Percentiles rank a stretch among this genome's conserved stretches.
phyloP scores from a whole-genome alignment of 2,888 invertebrate species.

The Eutolmus rufibarbis region DNA sequence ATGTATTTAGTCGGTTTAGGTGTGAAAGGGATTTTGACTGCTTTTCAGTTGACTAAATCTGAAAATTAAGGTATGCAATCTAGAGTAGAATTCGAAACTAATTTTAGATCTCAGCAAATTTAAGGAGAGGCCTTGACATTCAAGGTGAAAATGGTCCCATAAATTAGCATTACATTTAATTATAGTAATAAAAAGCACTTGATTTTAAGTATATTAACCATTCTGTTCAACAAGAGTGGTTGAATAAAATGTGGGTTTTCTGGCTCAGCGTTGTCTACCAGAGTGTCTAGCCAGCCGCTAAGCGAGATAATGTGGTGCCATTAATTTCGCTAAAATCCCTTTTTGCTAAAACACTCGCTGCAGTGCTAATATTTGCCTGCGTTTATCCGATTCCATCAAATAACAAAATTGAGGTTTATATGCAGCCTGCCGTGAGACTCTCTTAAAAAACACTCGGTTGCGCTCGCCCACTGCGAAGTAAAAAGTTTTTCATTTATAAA shows the following conservation, averaged over 20 bases:
- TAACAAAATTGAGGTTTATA: slow-evolving; percentile 36
- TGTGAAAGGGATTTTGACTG: neutral
- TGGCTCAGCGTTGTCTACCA: neutral
- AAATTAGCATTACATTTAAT: neutral
- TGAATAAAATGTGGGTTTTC: neutral
- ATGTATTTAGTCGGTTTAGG: neutral
- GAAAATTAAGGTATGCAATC: neutral
- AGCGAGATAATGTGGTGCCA: neutral
- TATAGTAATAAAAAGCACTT: neutral
- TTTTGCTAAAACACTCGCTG: neutral
- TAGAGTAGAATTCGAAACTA: too few species aligned
- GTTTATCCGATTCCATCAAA: slow-evolving; percentile 25
- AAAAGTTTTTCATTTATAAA: slow-evolving; percentile 20
- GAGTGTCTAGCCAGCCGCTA: neutral
- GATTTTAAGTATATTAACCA: neutral
- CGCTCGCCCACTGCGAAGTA: neutral
- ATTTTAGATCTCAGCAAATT: neutral
- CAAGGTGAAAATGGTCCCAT: neutral
- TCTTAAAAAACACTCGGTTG: slow-evolving; percentile 10
- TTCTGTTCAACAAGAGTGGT: neutral
- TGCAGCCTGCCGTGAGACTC: slow-evolving; percentile 1
- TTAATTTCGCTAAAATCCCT: slow-evolving; percentile 30
- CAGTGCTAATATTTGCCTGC: slow-evolving; percentile 18
- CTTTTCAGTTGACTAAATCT: neutral
- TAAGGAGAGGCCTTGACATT: neutral